Evolutionary conservation across 1,140 invertebrate species (phyloP), one percentile per base, ranked within the genome.

Genomic region (Aethina tumida): DNA sequence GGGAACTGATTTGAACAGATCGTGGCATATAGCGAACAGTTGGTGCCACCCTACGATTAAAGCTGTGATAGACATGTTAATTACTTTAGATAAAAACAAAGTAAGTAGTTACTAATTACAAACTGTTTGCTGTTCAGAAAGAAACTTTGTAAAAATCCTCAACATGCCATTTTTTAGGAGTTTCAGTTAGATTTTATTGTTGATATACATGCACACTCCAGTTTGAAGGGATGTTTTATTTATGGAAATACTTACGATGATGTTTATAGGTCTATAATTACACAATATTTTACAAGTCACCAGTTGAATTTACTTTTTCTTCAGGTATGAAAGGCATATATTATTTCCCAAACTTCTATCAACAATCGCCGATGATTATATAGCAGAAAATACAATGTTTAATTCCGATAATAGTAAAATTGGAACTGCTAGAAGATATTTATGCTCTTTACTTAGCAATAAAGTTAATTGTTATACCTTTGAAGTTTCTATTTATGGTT

Each of bases 211-310:
- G 86, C 91, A 5, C 92, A 97, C 58, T 81, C 84, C 1, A 94
- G 83, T 43, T 71, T 93, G 25, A 84, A 86, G 53, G 94, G 95
- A 10, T 80, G 88, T 21, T 98, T 97, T 65, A 79, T 98, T 41
- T 92, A 94, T 56, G 95, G 95, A 5, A 97, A 96, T 64, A 85
- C 88, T 0, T 97, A 92, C 54, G 92, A 96, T 46, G 91, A 97
- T 59, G 86, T 90, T 5, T 88, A 88, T 60, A 78, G 84, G 82
- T 84, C 60, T 49, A 34, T 24, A 24, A n/a, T n/a, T n/a, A n/a
- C n/a, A n/a, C n/a, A n/a, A n/a, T n/a, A n/a, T n/a, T n/a, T n/a
- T n/a, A n/a, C n/a, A 3, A 26, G 22, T 7, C 18, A 16, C n/a
- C 19, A 34, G 14, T 3, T 15, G 4, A 8, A 9, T 21, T 5